These are phyloP conservation scores for Cheilosia soror DNA, from an alignment of 2,888 invertebrate genomes.

Conservation along the genomic window DNA sequence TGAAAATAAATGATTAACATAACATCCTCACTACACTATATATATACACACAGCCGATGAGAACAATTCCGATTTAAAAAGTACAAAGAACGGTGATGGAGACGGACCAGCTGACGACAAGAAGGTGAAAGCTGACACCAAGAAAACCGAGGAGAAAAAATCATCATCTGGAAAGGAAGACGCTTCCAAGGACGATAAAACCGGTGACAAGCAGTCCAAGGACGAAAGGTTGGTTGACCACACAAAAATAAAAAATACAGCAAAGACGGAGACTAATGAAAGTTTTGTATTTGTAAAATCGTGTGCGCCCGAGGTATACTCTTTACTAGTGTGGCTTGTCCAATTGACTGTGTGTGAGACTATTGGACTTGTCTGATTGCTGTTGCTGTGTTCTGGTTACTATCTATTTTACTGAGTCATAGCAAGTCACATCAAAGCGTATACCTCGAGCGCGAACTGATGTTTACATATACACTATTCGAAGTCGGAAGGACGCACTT, in stretches of 20 bases:
- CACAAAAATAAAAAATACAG: background rate
- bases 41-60: slow-evolving; percentile 68
- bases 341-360: background rate
- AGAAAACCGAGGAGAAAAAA: slow-evolving; percentile 78
- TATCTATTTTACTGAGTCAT: background rate
- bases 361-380: slow-evolving; percentile 14
- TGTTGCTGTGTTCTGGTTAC: background rate
- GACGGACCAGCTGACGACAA: slow-evolving; percentile 60
- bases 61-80: slow-evolving; percentile 56
- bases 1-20: slow-evolving; percentile 55
- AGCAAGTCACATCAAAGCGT: slow-evolving; percentile 8
- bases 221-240: slow-evolving; percentile 85
- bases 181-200: slow-evolving; percentile 83
- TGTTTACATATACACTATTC: slow-evolving; percentile 18
- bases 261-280: slow-evolving; percentile 11
- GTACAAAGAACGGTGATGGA: slow-evolving; percentile 72
- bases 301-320: slow-evolving; percentile 2
- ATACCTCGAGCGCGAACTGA: slow-evolving; percentile 4
- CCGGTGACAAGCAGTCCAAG: slow-evolving; percentile 85
- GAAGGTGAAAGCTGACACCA: slow-evolving; percentile 60
- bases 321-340: slow-evolving; percentile 5
- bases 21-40: slow-evolving; percentile 61
- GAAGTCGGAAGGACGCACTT: slow-evolving; percentile 3
- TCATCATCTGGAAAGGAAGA: slow-evolving; percentile 77
- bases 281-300: slow-evolving; percentile 27